Evolutionary conservation across 2,888 invertebrate species (phyloP).

Genomic region (Sphecodes monilicornis): DNA sequence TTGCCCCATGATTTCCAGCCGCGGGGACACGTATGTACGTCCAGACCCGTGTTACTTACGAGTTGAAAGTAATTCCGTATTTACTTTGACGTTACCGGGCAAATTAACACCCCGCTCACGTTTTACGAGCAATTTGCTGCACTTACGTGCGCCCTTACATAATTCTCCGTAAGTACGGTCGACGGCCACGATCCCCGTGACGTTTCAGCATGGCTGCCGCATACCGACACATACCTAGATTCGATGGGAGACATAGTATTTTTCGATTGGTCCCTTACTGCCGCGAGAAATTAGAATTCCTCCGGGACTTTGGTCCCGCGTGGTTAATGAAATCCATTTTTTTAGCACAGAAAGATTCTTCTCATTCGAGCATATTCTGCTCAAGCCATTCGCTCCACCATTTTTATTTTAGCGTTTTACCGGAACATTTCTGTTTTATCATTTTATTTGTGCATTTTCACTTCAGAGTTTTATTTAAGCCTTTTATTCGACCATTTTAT

Average conservation of each 20-base stretch:
- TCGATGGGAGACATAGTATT: neutral
- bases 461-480: no score
- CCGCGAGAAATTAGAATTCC: neutral
- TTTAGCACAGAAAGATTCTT: neutral
- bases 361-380: neutral
- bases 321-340: neutral
- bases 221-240: neutral
- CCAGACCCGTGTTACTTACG: conserved; percentile 55
- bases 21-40: conserved; percentile 28
- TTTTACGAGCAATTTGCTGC: conserved; percentile 78
- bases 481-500: neutral
- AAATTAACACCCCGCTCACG: conserved; percentile 76
- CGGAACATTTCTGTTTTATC: neutral
- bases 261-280: neutral
- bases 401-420: neutral
- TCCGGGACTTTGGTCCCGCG: neutral
- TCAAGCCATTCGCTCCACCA: neutral
- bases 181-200: conserved; percentile 55
- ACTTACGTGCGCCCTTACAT: conserved; percentile 71
- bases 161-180: conserved; percentile 66
- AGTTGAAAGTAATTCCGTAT: conserved; percentile 68
- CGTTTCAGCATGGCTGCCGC: conserved; percentile 49
- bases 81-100: conserved; percentile 69
- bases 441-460: neutral
- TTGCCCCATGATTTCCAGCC: neutral